Percentiles rank a stretch among this genome's conserved stretches.
phyloP scores from a whole-genome alignment of 2,888 invertebrate genomes.

The Pyrochroa serraticornis region DNA sequence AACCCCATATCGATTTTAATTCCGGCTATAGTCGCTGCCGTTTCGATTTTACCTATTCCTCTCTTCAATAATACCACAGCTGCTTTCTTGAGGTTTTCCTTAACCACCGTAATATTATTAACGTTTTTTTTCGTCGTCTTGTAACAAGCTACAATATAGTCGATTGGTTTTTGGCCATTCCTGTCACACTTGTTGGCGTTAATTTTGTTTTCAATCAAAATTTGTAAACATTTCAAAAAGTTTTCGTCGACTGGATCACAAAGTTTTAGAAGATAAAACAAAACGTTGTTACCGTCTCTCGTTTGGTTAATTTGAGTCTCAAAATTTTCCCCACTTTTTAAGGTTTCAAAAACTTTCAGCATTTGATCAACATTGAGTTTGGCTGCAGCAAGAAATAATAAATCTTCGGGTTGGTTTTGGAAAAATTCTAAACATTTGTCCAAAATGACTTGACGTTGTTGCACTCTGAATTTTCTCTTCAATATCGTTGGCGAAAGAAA shows the following conservation, averaged over 20 bases:
- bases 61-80: background rate
- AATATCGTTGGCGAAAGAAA: too few relatives aligned
- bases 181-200: background rate
- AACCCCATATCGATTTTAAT: too few relatives aligned
- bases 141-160: background rate
- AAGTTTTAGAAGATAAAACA: background rate
- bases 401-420: too few relatives aligned
- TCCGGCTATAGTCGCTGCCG: too few relatives aligned
- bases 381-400: too few relatives aligned
- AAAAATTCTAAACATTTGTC: too few relatives aligned
- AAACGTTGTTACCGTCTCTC: background rate
- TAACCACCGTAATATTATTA: background rate
- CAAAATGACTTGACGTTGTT: too few relatives aligned
- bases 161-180: slow-evolving; percentile 1
- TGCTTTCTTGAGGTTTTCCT: background rate
- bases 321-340: too few relatives aligned
- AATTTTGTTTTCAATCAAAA: background rate
- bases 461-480: too few relatives aligned
- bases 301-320: background rate
- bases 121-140: background rate
- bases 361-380: too few relatives aligned
- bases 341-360: too few relatives aligned
- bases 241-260: background rate
- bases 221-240: background rate
- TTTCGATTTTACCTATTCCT: too few relatives aligned